Base-by-base conservation (phyloP, 92 coral and sea anemone species). In the Porites cylindrica region DNA sequence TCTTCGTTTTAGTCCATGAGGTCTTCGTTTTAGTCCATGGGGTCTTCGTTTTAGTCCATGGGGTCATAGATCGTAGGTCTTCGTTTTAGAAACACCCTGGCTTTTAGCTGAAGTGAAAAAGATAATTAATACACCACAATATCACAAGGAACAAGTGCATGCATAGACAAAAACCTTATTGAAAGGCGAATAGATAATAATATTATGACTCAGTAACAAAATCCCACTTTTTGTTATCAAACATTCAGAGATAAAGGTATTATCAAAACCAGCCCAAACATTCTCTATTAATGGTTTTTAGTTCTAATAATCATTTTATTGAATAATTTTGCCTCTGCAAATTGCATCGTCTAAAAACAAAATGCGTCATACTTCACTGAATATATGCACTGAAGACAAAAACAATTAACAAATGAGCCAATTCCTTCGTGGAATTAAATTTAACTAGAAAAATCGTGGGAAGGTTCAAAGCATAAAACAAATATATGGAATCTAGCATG, bases 281-380 rank as follows among this genome's bases (percentile, higher is more conserved):
- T 62, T 13, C n/a, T 16, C 66, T 17, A 62, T 56, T 10, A 9
- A 62, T 7, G 16, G 66, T 0, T 62, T 62, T 62, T 62, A 18
- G 4, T 38, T 38, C 4, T 38, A 3, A 4, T 38, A 38, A 62
- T 6, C 16, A 13, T 3, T 14, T 62, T 62, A 62, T 14, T 13
- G 13, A 3, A 18, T 18, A 62, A 56, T 56, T 56, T 56, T 56
- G 66, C 19, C 20, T 17, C 0, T 62, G 17, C 4, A 6, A 62
- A 4, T 12, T 8, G 7, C 18, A 50, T 23, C 23, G 50, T 16
- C 10, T 16, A 12, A 20, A 54, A 29, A 66, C 24, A 69, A 54
- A 50, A 68, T 67, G 24, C 43, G 50, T 69, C 67, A 68, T 51
- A 14, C 85, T 2, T 53, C 69, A 69, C 18, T 81, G 67, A 77